Conservation (phyloP, 2,113 vertebrate genomes). For the Ctenodactylus gundi region DNA sequence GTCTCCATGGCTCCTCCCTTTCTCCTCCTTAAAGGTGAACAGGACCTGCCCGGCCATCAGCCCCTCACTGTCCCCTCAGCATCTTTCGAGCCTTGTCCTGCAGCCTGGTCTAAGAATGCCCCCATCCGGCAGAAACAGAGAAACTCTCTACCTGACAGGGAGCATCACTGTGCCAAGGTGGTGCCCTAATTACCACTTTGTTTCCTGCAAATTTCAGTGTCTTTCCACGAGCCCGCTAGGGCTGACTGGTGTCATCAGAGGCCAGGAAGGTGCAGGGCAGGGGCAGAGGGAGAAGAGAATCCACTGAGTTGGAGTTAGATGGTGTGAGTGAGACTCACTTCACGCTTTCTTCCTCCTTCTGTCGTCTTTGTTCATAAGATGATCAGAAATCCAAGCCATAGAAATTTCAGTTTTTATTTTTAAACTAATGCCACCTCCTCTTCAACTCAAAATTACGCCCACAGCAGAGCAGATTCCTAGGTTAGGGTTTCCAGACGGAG, state of each 20-base stretch:
- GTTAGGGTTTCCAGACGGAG: neutral
- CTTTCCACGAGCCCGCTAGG: neutral
- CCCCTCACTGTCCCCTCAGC: accelerated
- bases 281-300: too few relatives aligned
- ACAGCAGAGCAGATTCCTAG: neutral
- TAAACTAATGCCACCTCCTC: neutral
- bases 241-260: accelerated
- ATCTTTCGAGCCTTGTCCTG: neutral
- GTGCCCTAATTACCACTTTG: accelerated
- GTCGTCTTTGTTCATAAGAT: neutral
- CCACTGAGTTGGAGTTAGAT: neutral
- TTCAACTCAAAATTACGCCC: neutral
- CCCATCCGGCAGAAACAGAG: neutral
- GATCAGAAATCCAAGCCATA: neutral
- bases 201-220: neutral
- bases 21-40: accelerated
- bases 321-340: neutral
- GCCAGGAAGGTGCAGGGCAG: neutral
- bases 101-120: neutral
- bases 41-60: neutral
- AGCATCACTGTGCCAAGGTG: too few relatives aligned
- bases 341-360: neutral
- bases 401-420: neutral
- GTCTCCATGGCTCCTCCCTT: too few relatives aligned
- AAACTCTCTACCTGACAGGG: neutral